phyloP scores from a whole-genome alignment of 2,113 vertebrate species.

The Chionis minor region DNA sequence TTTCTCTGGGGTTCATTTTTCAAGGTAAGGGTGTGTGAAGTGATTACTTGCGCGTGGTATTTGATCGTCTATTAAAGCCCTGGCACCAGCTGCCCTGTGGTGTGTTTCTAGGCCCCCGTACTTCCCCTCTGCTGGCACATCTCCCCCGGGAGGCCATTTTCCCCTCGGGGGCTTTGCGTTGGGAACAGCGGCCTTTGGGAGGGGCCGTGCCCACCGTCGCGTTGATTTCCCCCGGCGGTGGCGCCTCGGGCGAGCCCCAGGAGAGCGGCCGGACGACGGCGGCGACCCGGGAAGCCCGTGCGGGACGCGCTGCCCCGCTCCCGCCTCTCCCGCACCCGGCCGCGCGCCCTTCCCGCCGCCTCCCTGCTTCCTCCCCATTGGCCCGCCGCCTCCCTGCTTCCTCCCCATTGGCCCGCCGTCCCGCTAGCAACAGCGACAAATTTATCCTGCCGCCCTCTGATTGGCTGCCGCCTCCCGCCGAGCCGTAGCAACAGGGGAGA shows the following conservation, averaged over 20 bases:
- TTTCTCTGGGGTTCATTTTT: background rate
- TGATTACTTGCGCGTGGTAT: rapidly evolving
- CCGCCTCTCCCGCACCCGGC: background rate
- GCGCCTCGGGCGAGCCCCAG: background rate
- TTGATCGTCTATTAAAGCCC: background rate
- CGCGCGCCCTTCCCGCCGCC: background rate
- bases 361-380: slow-evolving; percentile 14
- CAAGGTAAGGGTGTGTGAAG: background rate
- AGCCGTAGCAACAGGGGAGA: slow-evolving; percentile 65
- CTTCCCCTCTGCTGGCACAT: background rate
- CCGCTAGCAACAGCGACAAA: slow-evolving; percentile 66
- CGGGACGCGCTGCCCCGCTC: rapidly evolving
- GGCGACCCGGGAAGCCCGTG: background rate
- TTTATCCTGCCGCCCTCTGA: slow-evolving; percentile 21
- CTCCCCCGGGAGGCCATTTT: background rate
- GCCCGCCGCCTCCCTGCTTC: background rate
- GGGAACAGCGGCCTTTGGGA: rapidly evolving
- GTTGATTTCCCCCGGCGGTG: rapidly evolving
- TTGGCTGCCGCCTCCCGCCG: slow-evolving; percentile 50
- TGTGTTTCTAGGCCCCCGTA: rapidly evolving
- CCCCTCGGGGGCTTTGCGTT: background rate
- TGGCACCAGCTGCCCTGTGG: too few relatives aligned
- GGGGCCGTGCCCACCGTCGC: rapidly evolving
- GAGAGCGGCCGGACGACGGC: too few relatives aligned
- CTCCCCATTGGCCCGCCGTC: slow-evolving; percentile 36